Evolutionary conservation across 2,797 vertebrate genomes (phyloP).

Genomic region (Ambastaia sidthimunki): DNA sequence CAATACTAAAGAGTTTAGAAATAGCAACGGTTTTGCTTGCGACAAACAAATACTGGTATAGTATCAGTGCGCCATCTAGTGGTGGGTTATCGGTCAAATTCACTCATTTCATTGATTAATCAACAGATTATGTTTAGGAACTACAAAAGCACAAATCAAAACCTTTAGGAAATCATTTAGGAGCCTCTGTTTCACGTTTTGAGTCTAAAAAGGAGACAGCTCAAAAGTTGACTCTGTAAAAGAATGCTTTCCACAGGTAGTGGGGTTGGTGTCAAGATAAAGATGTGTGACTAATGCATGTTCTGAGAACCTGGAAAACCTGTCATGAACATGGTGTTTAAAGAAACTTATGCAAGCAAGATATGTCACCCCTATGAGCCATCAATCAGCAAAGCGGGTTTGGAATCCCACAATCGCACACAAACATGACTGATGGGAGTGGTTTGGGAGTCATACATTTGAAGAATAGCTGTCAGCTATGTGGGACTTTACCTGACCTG

Average conservation of each 20-base stretch:
- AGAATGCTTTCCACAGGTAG: neutral
- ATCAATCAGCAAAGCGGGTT: slow-evolving; percentile 3
- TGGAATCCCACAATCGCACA: neutral
- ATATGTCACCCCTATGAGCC: neutral
- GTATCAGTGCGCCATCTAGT: slow-evolving; percentile 52
- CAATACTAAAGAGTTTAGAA: slow-evolving; percentile 24
- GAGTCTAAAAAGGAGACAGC: neutral
- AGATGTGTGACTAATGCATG: neutral
- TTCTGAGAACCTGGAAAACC: neutral
- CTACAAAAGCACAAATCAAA: neutral
- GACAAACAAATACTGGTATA: neutral
- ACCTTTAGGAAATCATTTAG: neutral
- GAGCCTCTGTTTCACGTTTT: neutral
- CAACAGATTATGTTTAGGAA: slow-evolving; percentile 15
- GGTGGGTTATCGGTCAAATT: neutral
- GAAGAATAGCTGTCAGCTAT: slow-evolving; percentile 11
- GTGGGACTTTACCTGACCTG: slow-evolving; percentile 10
- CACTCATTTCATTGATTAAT: neutral
- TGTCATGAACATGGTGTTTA: slow-evolving; percentile 1
- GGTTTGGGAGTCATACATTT: neutral
- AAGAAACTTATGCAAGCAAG: slow-evolving; percentile 19
- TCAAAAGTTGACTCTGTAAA: neutral
- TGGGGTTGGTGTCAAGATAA: neutral
- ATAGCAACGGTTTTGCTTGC: slow-evolving; percentile 5
- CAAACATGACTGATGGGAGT: slow-evolving; percentile 3